Conservation (phyloP, 1,140 invertebrate species). For the Ceratina calcarata region DNA sequence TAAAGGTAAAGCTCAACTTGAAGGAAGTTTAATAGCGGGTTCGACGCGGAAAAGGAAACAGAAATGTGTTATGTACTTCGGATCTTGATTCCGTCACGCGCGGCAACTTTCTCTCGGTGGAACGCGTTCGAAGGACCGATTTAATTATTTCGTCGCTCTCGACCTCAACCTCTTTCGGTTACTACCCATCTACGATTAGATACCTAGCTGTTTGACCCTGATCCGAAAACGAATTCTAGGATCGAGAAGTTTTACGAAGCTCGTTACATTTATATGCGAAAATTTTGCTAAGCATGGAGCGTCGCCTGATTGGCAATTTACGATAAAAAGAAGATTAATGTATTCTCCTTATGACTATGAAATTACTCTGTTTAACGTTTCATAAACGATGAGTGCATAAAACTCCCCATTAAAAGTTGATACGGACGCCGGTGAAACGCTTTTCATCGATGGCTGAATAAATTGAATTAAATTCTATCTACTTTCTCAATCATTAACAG, state of each 20-base stretch:
- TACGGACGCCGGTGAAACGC: background rate
- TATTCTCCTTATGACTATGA: background rate
- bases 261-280: too few species aligned
- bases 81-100: background rate
- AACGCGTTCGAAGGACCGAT: conserved; percentile 3
- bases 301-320: too few species aligned
- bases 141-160: conserved; percentile 8
- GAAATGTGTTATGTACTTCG: conserved; percentile 5
- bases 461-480: too few species aligned
- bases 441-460: too few species aligned
- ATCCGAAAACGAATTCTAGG: background rate
- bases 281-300: too few species aligned
- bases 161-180: background rate
- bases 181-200: background rate
- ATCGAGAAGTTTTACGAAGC: too few species aligned
- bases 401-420: background rate
- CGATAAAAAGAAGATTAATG: too few species aligned
- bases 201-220: background rate
- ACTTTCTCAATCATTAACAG: too few species aligned
- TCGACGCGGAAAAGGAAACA: conserved; percentile 11
- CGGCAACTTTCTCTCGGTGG: conserved; percentile 17
- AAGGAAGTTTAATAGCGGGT: conserved; percentile 21
- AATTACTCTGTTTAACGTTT: background rate
- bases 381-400: background rate
- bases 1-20: background rate